phyloP scores from a whole-genome alignment of 2,113 vertebrate genomes.

The Rhipidura dahli region DNA sequence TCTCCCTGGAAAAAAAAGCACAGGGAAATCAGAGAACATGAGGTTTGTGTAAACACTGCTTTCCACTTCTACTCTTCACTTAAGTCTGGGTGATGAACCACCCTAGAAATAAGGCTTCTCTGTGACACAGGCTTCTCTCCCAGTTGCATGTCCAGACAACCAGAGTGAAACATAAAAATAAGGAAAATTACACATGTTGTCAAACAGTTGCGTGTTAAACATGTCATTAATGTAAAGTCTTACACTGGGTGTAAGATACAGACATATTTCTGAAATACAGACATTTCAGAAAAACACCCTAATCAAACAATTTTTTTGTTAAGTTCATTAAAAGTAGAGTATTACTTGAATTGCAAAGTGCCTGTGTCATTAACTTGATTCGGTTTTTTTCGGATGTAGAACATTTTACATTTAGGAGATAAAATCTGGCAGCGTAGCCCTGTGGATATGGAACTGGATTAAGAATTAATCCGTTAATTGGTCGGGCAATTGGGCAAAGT shows the following conservation, averaged over 20 bases:
- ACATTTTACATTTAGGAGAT: constrained; percentile 42
- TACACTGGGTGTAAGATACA: too few species aligned
- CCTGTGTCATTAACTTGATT: constrained; percentile 27
- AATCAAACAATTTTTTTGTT: neutral
- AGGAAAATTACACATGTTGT: constrained; percentile 4
- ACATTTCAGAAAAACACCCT: neutral
- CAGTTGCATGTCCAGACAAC: neutral
- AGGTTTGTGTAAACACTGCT: constrained; percentile 33
- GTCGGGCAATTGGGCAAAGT: constrained; percentile 24
- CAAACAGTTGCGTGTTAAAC: neutral
- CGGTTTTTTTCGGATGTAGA: constrained; percentile 28
- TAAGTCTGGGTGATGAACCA: constrained; percentile 24
- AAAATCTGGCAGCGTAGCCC: constrained; percentile 9
- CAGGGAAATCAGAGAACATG: neutral
- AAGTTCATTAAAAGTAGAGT: constrained; percentile 24
- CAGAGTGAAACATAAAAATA: neutral
- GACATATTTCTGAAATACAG: neutral
- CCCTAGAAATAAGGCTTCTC: neutral
- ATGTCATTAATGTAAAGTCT: constrained; percentile 3
- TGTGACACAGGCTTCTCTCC: neutral
- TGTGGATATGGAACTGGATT: constrained; percentile 27
- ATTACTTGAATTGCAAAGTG: constrained; percentile 6
- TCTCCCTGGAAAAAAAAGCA: constrained; percentile 31
- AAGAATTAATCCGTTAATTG: constrained; percentile 41
- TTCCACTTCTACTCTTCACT: constrained; percentile 28